Evolutionary conservation across 2,888 invertebrate genomes (phyloP), one percentile per base, ranked within the genome.

Genomic region (Melanchra persicariae): DNA sequence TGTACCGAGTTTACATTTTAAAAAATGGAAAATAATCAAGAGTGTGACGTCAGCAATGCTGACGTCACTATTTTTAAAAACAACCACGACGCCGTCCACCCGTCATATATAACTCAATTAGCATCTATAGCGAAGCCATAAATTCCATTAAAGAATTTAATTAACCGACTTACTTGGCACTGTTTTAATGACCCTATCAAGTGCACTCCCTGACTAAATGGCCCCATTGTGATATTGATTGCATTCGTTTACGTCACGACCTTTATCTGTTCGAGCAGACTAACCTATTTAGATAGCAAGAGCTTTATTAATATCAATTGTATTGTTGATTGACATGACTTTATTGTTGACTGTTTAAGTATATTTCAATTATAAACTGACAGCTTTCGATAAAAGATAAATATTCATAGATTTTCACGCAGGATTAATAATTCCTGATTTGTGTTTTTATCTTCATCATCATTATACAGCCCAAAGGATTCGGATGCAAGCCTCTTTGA

Each of bases 211-310:
- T 58, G 54, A 74, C 68, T 65, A 66, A 62, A 70, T 54, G 6
- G 26, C 54, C 34, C n/a, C 19, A 72, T 62, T 81, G 54, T 52
- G 49, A 43, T 71, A 74, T 77, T 62, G 65, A 81, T 81, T 77
- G 65, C 37, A 70, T 66, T 77, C 54, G 22, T 54, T 74, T 66
- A 52, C 72, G 61, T 81, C 78, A 82, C 43, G 51, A 54, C 65
- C 34, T 55, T 69, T 84, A 75, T 84, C 67, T 75, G 51, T 69
- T 57, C 22, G 30, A 62, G 49, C 19, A 15, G 12, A 54, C 19
- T 62, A 70, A 80, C 58, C 61, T 70, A 69, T 54, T 65, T 57
- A 65, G 81, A 74, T 80, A 61, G 17, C 43, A 45, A 61, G 2
- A 45, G 52, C 55, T 64, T 61, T 65, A 58, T 80, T 65, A 49